Conservation (phyloP, 2,888 invertebrate genomes). For the Mimumesa dahlbomi region DNA sequence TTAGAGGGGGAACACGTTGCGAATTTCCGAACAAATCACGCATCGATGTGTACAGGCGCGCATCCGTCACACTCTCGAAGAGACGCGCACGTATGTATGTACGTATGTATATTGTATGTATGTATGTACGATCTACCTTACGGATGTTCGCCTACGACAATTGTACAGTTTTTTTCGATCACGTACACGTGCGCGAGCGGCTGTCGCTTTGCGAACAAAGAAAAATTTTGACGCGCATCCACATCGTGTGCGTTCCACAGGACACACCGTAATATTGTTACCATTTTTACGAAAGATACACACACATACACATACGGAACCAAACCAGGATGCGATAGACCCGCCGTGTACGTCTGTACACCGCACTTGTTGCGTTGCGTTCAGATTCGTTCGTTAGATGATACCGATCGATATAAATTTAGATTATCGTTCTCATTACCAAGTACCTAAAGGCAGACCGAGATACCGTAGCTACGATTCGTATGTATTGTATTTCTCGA, state of each 20-base stretch:
- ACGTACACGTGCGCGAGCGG: constrained; percentile 6
- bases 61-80: constrained; percentile 24
- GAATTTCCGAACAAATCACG: constrained; percentile 43
- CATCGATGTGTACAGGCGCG: constrained; percentile 32
- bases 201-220: too few species aligned
- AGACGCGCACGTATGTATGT: constrained; percentile 23
- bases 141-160: too few species aligned
- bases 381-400: constrained; percentile 69
- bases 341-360: not conserved
- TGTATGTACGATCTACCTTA: too few species aligned
- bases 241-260: too few species aligned
- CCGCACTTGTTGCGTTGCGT: constrained; percentile 59
- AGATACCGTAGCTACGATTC: constrained; percentile 55
- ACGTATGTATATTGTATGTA: too few species aligned
- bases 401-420: constrained; percentile 68
- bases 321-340: too few species aligned
- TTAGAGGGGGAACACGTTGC: constrained; percentile 25
- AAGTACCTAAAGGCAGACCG: constrained; percentile 69
- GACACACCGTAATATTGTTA: not conserved
- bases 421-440: constrained; percentile 70
- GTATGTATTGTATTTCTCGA: constrained; percentile 11
- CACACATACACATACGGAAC: not conserved
- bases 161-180: too few species aligned
- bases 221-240: too few species aligned
- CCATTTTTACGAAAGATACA: not conserved